phyloP scores from a whole-genome alignment of 2,797 vertebrate genomes.

The Tangara arthus region DNA sequence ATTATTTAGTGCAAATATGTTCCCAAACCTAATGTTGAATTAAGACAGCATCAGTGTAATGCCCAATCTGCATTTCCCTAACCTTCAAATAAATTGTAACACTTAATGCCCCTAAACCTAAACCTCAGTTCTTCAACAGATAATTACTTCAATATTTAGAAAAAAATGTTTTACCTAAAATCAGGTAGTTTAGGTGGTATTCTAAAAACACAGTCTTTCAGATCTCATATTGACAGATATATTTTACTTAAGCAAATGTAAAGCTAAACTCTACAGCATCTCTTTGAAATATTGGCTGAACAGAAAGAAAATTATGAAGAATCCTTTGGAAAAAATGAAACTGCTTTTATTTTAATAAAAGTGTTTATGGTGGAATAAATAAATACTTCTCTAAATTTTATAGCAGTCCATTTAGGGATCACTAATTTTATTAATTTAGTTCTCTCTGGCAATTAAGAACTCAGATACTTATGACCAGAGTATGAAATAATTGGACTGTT shows the following conservation, averaged over 20 bases:
- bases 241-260: neutral
- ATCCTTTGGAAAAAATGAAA: neutral
- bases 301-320: neutral
- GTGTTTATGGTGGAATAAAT: neutral
- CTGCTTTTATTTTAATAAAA: constrained; percentile 31
- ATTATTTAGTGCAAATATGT: neutral
- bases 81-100: neutral
- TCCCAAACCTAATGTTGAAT: neutral
- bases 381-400: neutral
- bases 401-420: constrained; percentile 25
- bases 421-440: constrained; percentile 27
- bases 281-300: neutral
- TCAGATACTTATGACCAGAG: neutral
- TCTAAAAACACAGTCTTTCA: neutral
- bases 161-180: neutral
- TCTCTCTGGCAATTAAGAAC: constrained; percentile 25
- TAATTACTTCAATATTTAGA: neutral
- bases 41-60: neutral
- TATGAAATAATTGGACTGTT: constrained; percentile 10
- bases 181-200: neutral
- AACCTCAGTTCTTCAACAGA: neutral
- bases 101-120: neutral
- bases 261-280: neutral
- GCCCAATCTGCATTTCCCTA: neutral
- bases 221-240: neutral